Base-by-base conservation (phyloP, 2,113 vertebrate genomes). In the Macrotus californicus region DNA sequence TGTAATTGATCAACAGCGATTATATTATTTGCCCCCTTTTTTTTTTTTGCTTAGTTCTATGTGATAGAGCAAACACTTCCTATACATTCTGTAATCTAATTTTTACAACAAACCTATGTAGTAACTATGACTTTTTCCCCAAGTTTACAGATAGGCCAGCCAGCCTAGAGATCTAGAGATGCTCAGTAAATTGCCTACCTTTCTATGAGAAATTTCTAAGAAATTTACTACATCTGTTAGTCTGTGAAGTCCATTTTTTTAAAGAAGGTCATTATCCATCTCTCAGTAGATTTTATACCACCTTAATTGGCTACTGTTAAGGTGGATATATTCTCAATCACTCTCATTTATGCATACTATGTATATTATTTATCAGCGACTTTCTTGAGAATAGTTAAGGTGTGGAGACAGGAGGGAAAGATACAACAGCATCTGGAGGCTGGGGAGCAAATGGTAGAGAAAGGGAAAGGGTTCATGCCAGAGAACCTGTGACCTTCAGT, bases 291-390 rank as follows among this genome's bases (percentile, higher is more conserved):
- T 82, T 92, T 83, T 43, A 67, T 0, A 46, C 4, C 1, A 72
- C 5, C 8, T 48, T 75, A 93, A 61, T 50, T 96, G 41, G 48
- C 84, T 69, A 76, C 66, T 72, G 59, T 94, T 77, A 92, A 96
- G 31, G 43, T 77, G n/a, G 12, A 64, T 52, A 72, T 89, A 36
- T 86, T 77, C 19, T 56, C 26, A 72, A 10, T 70, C 26, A 77
- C 11, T 46, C 19, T 72, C 31, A 66, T 46, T 39, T 52, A 36
- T 56, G 7, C 50, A 29, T 24, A 22, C 19, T 36, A 19, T 50
- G 34, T 21, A 56, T 19, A 70, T 46, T 26, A 66, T 67, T 70
- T 87, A 48, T 26, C 18, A 3, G 70, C 1, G 31, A 22, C 6
- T 81, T 93, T 50, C 52, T 36, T 72, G 73, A 43, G 36, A 91